Base-by-base conservation (phyloP, 1,140 invertebrate species). In the Philotrypesis tridentata region DNA sequence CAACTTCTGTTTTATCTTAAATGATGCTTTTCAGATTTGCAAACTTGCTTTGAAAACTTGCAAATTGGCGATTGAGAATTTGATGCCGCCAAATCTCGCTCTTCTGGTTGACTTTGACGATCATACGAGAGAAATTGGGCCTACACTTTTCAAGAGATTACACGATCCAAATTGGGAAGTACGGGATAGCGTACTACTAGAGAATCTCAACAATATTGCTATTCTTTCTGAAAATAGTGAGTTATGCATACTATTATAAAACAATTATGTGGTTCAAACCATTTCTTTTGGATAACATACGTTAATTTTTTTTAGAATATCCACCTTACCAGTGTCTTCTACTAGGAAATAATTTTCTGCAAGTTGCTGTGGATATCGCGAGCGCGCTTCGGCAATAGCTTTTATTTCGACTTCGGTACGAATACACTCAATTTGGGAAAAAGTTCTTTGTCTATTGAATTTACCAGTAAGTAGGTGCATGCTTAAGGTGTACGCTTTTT, bases 81-180 rank as follows among this genome's bases (percentile, higher is more conserved):
- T 96, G 83, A 92, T 96, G 86, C 94, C 95, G 0, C 95, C 95
- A 0, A 95, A 96, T 87, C 92, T 96, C 86, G 95, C 94, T 2
- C 85, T 96, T 21, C 89, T 96, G 0, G 91, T 95, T 23, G 94
- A 96, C 83, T 93, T 93, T 25, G 95, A 95, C 17, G 94, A 94
- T 2, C 90, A 94, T 0, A 93, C 96, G 86, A 92, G 93, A 80
- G 92, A 94, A 60, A 89, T 96, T 0, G 95, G 95, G 0, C 90
- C 93, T 61, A 93, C 95, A 0, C 92, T 97, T 0, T 94, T 93
- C 8, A 93, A 93, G 87, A 95, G 95, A 86, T 91, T 96, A 86
- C 94, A 95, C 67, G 95, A 96, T 86, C 87, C 92, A 12, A 92
- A 94, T 55, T 96, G 96, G 96, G 95, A 96, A 88, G 93, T 97